Evolutionary conservation across 2,888 invertebrate genomes (phyloP), one percentile per base, ranked within the genome.

Genomic region (Arrhopalites spinosus): DNA sequence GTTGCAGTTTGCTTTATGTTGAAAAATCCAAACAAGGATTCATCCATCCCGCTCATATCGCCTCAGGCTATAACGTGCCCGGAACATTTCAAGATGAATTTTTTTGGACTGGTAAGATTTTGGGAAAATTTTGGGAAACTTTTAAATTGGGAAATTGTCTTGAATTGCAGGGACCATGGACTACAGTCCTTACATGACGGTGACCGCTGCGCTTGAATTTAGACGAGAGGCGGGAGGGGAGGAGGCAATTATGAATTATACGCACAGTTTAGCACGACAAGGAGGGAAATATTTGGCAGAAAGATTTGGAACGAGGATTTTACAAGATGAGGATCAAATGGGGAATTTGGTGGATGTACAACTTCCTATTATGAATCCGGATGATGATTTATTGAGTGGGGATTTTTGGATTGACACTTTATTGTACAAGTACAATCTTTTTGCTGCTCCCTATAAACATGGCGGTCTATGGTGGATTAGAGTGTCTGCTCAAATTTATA

Each of bases 141-240:
- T 50, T n/a, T 8, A 50, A 15, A 2, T 3, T 50, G n/a, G 3
- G 17, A n/a, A 15, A 5, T 15, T 50, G 50, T 13, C n/a, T 3
- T n/a, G 17, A 15, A n/a, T 17, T 50, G 17, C 43, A 78, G 80
- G 80, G 1, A 80, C 80, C 13, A 80, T 79, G 56, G 79, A 79
- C 64, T 79, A 77, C 71, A 74, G 75, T 20, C 30, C 73, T 0
- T 80, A 80, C 72, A 77, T 80, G 76, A 76, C 78, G 0, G 75
- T 80, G 0, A 53, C 71, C n/a, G 68, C 79, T 25, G 79, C 80
- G 0, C 43, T 80, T 8, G 63, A 78, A 5, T 80, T 79, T 27
- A 64, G 80, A 23, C 15, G 15, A 27, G 3, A 15, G 27, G n/a
- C 20, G 2, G 69, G 53, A 17, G 50, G 47, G 8, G 69, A 45